Conservation (phyloP, 2,888 invertebrate species). For the Cheilosia vernalis region DNA sequence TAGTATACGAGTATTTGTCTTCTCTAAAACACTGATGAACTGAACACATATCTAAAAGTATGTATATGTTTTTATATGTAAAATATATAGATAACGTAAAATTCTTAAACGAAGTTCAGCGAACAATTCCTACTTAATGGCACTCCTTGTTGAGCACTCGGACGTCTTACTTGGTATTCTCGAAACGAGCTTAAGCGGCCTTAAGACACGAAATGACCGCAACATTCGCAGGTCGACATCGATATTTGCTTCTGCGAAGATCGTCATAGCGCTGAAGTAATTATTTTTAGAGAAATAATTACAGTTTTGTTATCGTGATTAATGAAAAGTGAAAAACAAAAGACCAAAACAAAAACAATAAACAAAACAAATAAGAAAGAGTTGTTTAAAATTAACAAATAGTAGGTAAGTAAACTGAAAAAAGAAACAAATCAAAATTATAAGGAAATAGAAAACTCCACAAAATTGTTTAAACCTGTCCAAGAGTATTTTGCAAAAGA, state of each 20-base stretch:
- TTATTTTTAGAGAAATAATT: constrained; percentile 72
- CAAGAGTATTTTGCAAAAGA: constrained; percentile 44
- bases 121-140: constrained; percentile 78
- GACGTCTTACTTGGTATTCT: constrained; percentile 99
- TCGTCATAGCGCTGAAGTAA: constrained; percentile 94
- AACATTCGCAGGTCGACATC: constrained; percentile 99
- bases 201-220: constrained; percentile 99
- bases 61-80: constrained; percentile 58
- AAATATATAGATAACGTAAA: constrained; percentile 63
- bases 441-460: constrained; percentile 22
- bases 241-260: constrained; percentile 98
- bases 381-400: constrained; percentile 42
- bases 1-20: constrained; percentile 13
- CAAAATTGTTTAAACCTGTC: constrained; percentile 41
- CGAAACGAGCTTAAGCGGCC: constrained; percentile 99
- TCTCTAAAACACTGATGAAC: constrained; percentile 70
- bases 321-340: constrained; percentile 61
- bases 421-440: constrained; percentile 40
- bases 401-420: constrained; percentile 52
- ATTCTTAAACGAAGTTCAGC: constrained; percentile 76
- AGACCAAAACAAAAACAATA: constrained; percentile 44
- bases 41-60: constrained; percentile 70
- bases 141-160: constrained; percentile 78
- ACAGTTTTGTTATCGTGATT: constrained; percentile 55
- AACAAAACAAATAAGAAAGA: constrained; percentile 55